Evolutionary conservation across 2,888 invertebrate genomes (phyloP).

Genomic region (Pandemis heparana): DNA sequence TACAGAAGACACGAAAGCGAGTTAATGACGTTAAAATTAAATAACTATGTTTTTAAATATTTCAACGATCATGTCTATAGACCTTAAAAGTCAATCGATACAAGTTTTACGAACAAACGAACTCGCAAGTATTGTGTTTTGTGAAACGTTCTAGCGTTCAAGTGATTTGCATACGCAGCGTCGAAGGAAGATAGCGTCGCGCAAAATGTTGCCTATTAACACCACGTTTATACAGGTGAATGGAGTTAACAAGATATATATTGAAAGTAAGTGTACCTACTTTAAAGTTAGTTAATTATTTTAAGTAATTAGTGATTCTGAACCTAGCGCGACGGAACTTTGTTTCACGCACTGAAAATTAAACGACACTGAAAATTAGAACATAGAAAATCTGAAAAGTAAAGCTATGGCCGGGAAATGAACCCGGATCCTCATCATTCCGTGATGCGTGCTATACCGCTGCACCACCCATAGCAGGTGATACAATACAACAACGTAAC

Average conservation of each 20-base stretch:
- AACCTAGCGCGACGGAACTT: no score
- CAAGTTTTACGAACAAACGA: not conserved
- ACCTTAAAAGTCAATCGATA: not conserved
- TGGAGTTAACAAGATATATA: slow-evolving; percentile 34
- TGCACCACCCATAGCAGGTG: no score
- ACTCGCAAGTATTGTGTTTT: not conserved
- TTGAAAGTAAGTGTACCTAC: slow-evolving; percentile 35
- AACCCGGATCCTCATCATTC: no score
- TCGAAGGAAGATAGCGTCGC: not conserved
- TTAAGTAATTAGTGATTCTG: no score
- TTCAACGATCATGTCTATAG: not conserved
- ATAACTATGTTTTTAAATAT: not conserved
- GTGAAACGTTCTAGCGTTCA: no score
- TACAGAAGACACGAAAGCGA: no score
- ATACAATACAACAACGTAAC: no score
- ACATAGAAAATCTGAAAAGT: no score
- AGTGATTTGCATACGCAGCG: not conserved
- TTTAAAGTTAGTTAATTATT: not conserved
- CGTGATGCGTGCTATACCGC: no score
- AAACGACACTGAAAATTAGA: no score
- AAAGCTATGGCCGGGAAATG: no score
- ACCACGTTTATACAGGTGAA: slow-evolving; percentile 38
- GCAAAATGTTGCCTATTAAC: slow-evolving; percentile 24
- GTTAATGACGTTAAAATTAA: not conserved
- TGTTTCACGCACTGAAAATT: no score